Conservation (phyloP, 2,888 invertebrate genomes). For the Luffia ferchaultella region DNA sequence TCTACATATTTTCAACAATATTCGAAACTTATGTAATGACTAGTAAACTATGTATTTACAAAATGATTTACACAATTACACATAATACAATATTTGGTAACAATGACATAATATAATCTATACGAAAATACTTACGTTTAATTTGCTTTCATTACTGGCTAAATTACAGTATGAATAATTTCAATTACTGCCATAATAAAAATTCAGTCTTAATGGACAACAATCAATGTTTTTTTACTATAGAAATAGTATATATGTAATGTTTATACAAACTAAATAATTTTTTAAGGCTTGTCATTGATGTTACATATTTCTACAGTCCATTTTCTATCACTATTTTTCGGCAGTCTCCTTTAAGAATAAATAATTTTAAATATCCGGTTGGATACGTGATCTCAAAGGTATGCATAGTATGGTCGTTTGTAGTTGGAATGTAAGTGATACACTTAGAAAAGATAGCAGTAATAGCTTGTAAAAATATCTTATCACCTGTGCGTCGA, state of each 20-base stretch:
- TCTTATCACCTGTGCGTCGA: conserved; percentile 55
- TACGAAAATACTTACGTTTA: conserved; percentile 50
- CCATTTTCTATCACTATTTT: background rate
- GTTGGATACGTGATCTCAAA: too few relatives aligned
- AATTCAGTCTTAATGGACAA: conserved; percentile 52
- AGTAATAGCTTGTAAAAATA: conserved; percentile 13
- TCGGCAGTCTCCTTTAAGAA: background rate
- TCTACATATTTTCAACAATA: conserved; percentile 36
- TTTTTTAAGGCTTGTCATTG: background rate
- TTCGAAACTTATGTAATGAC: conserved; percentile 54
- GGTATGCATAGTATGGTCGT: background rate
- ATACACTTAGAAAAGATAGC: background rate
- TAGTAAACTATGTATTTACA: conserved; percentile 46
- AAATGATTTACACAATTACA: conserved; percentile 33
- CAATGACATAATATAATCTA: conserved; percentile 52
- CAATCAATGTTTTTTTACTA: conserved; percentile 14
- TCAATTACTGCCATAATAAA: conserved; percentile 30
- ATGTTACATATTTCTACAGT: background rate
- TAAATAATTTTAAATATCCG: background rate
- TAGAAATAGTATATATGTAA: conserved; percentile 8
- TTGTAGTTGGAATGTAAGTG: background rate
- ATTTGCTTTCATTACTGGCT: conserved; percentile 49
- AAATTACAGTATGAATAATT: conserved; percentile 19
- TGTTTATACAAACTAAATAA: too few relatives aligned
- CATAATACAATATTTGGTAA: conserved; percentile 60